Base-by-base conservation (phyloP, 2,113 vertebrate species). In the Rhabdornis inornatus region DNA sequence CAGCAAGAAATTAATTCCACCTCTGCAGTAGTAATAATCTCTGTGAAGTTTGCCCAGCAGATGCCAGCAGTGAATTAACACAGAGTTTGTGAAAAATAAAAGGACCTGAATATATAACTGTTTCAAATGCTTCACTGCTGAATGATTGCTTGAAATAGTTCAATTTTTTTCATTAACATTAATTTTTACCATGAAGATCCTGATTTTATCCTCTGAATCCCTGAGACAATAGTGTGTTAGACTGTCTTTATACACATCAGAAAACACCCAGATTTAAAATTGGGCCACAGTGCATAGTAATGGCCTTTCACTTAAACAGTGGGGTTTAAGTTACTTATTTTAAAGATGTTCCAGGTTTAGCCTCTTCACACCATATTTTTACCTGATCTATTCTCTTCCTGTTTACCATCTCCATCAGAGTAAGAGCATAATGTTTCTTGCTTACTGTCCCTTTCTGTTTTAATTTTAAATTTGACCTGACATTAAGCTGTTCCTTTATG, bases 401-500 rank as follows among this genome's bases (percentile, higher is more conserved):
- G 24, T 87, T 95, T 87, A 64, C 17, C 82, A 33, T 47, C 21
- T 17, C 23, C 18, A 44, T 69, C 25, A 47, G 74, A 80, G 22
- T 45, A 42, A 65, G 20, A 82, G 44, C 86, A 69, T 86, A 93
- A 94, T 24, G 45, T 31, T 87, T 90, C 52, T 90, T 94, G 39
- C 96, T 97, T 97, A 71, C 42, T 55, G 8, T 91, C 71, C 39
- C 64, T 83, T 83, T 95, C 45, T 65, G 33, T 66, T 72, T 88
- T 42, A 95, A 49, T 96, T 96, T 93, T 31, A 94, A 78, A 96
- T 86, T 65, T 92, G 57, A 89, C 65, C 82, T 95, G 94, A 95
- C 80, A 88, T 71, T 61, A 96, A 87, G 59, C 37, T 89, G 21
- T 87, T 97, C n/a, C 42, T 96, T 94, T 90, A 91, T 90, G 66